These are phyloP conservation scores for Holothuria glaberrima DNA, from an alignment of 35 echinoderm and acorn worm genomes.

Conservation along the genomic window DNA sequence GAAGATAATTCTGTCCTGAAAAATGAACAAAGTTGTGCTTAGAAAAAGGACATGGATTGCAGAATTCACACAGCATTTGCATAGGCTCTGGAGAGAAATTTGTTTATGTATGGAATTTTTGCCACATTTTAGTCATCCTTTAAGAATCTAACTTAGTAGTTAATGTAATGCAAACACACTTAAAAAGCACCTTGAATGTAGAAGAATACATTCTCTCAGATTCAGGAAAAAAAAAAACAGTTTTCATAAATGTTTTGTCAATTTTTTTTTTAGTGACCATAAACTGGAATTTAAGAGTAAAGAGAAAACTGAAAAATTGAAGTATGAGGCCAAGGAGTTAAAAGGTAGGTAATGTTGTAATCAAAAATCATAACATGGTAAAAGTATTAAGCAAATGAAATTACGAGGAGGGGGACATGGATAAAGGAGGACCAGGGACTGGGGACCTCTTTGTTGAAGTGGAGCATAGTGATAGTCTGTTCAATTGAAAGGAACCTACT, in stretches of 20 bases:
- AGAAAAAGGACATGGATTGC: not conserved
- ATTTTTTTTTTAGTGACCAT: not conserved
- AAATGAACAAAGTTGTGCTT: not conserved
- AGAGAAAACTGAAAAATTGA: not conserved
- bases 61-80: not conserved
- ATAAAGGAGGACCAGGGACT: not conserved
- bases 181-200: no score
- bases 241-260: not conserved
- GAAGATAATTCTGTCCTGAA: not conserved
- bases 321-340: not conserved
- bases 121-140: no score
- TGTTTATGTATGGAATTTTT: no score
- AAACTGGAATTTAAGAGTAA: slow-evolving; percentile 19
- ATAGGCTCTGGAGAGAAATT: no score
- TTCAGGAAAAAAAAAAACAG: not conserved
- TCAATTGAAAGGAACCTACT: no score
- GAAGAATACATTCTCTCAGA: no score
- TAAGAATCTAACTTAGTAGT: no score
- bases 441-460: no score
- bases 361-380: not conserved
- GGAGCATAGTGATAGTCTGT: no score
- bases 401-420: not conserved
- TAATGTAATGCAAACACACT: not conserved
- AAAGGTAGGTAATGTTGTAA: slow-evolving; percentile 15
- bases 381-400: not conserved